Base-by-base conservation (phyloP, 2,888 invertebrate species). In the Urechis unicinctus region DNA sequence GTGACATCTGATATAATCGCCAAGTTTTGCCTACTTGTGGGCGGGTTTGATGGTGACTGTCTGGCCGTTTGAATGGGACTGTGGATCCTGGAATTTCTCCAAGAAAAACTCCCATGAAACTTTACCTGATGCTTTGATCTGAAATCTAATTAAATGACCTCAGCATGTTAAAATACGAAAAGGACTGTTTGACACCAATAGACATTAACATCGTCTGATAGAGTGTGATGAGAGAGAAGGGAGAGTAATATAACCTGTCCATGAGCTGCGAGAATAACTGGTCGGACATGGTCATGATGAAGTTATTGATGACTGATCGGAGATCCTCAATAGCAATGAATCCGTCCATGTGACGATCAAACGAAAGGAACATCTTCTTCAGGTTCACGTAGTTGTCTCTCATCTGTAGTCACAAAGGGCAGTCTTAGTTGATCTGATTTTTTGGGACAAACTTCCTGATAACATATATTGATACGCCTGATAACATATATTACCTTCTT, bases 61-160 rank as follows among this genome's bases (percentile, higher is more conserved):
- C 58, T 75, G 74, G 21, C 73, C 75, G 63, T 75, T 74, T 13
- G 70, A 68, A 21, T 59, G 52, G n/a, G 64, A 62, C 28, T 67
- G 64, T 13, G 72, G 70, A 53, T 72, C 69, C 55, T 72, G 73
- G 59, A 75, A 75, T 54, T 75, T 76, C 43, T 73, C 69, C 47
- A 76, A 63, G 54, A 76, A 74, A 31, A 62, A 58, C 59, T 75
- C 73, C 76, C 76, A 76, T 6, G 69, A 66, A 31, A 76, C 66
- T 55, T 66, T 68, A 0, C 71, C 72, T 42, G 68, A 68, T 3
- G 70, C 73, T 51, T 64, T 66, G 4, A 75, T 65, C 31, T 69
- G 67, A 67, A 69, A 69, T 52, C 73, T 73, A 31, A 13, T 36
- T 13, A 13, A 17, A 36, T 36, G 17, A 13, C 36, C 17, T 17